Base-by-base conservation (phyloP, 2,113 vertebrate genomes). In the Eubucco bourcierii region DNA sequence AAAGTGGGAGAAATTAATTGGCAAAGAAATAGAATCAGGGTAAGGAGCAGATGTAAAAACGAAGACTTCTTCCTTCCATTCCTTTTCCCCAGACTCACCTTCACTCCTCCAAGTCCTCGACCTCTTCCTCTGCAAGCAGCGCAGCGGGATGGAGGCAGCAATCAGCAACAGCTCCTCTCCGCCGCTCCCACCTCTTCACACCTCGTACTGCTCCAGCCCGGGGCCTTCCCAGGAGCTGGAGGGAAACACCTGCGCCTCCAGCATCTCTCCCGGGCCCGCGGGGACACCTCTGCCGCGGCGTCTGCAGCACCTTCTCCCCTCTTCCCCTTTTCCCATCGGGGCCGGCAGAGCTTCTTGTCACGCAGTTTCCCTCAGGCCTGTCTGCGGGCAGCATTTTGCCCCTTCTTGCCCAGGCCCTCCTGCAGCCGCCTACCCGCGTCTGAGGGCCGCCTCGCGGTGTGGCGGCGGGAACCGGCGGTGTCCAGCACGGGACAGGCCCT, bases 131-230 rank as follows among this genome's bases (percentile, higher is more conserved):
- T 47, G 44, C 19, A 5, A 10, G 10, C 10, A 17, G 23, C 14
- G 5, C 46, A 17, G 46, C 2, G 6, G 5, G 7, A n/a, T 11
- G 11, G n/a, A 5, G 28, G 3, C 21, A 63, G 7, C 1, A 0
- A 6, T 18, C 16, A 39, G 27, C 0, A 0, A 0, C 17, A 50
- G 21, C 59, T 10, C 52, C 34, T 31, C 31, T 10, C 39, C 39
- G 13, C 6, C 1, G 1, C 31, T 20, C 37, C 29, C 5, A 19
- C 21, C 11, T 15, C 29, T 46, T 46, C 60, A 59, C 29, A 28
- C 25, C 27, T 56, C 17, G 6, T 29, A 28, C 17, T 58, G 28
- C 55, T 31, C 28, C 55, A 29, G 16, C 9, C 15, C 12, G 16
- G 29, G 16, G 17, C 55, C 17, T 58, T 31, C 55, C 41, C 12